These are phyloP conservation scores for Hololepta plana DNA, from an alignment of 2,888 invertebrate genomes.

Conservation along the genomic window DNA sequence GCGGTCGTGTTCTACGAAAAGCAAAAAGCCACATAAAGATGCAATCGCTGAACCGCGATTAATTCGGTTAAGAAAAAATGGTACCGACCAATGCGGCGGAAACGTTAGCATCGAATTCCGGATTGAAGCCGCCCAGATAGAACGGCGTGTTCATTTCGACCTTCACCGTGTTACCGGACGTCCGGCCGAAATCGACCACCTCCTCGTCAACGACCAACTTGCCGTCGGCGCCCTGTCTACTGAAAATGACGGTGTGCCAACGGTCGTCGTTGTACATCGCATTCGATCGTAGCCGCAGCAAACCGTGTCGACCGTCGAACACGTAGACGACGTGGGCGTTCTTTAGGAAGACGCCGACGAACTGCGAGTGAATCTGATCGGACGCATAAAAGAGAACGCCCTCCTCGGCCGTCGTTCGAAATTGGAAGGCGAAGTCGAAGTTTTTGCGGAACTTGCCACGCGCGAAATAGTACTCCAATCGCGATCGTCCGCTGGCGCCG, in stretches of 20 bases:
- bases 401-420: slow-evolving; percentile 57
- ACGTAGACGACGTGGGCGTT: slow-evolving; percentile 50
- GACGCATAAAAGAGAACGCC: slow-evolving; percentile 74
- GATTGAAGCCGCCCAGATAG: slow-evolving; percentile 65
- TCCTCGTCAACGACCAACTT: slow-evolving; percentile 48
- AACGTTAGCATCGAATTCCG: too few relatives aligned
- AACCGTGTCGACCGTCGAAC: slow-evolving; percentile 52
- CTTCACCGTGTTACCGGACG: slow-evolving; percentile 17
- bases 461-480: slow-evolving; percentile 47
- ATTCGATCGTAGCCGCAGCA: slow-evolving; percentile 32
- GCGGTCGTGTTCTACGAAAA: slow-evolving; percentile 25
- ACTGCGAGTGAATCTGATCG: slow-evolving; percentile 39
- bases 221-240: slow-evolving; percentile 41
- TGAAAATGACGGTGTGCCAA: slow-evolving; percentile 64
- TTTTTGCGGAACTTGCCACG: slow-evolving; percentile 39
- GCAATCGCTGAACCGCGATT: too few relatives aligned
- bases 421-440: slow-evolving; percentile 58
- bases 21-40: slow-evolving; percentile 6
- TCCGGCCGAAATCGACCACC: slow-evolving; percentile 18
- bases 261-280: slow-evolving; percentile 47
- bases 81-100: too few relatives aligned
- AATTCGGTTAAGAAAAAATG: too few relatives aligned
- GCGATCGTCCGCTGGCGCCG: slow-evolving; percentile 13
- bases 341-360: slow-evolving; percentile 56
- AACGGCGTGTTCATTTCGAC: slow-evolving; percentile 51